Conservation (phyloP, 2,113 vertebrate species). For the Engystomops pustulosus region DNA sequence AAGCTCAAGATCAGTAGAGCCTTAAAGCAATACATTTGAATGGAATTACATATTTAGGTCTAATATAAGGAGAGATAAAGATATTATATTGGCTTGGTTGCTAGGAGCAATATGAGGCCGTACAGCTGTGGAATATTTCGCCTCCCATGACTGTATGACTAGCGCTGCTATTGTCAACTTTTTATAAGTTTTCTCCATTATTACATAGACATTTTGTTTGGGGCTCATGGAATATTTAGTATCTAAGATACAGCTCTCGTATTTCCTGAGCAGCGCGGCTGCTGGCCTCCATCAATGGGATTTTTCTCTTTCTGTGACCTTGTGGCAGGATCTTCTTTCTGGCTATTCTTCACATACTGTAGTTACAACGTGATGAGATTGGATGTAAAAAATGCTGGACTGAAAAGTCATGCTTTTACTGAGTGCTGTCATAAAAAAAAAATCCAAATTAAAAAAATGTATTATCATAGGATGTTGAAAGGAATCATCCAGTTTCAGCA, state of each 20-base stretch:
- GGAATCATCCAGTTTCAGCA: too few species aligned
- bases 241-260: neutral
- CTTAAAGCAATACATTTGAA: neutral
- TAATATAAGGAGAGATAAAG: too few species aligned
- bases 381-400: neutral
- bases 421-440: too few species aligned
- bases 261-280: neutral
- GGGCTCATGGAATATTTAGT: neutral
- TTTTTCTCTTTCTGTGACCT: neutral
- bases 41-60: too few species aligned
- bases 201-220: neutral
- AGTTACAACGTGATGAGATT: constrained; percentile 9
- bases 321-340: neutral
- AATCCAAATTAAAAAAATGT: too few species aligned
- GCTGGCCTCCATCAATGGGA: neutral
- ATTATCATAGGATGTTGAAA: too few species aligned
- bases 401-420: too few species aligned
- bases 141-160: too few species aligned
- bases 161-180: neutral
- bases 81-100: too few species aligned
- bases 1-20: too few species aligned
- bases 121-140: neutral
- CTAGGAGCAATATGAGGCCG: too few species aligned
- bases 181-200: neutral
- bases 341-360: neutral